Evolutionary conservation across 2,113 vertebrate genomes (phyloP).

Genomic region (Fregetta grallaria): DNA sequence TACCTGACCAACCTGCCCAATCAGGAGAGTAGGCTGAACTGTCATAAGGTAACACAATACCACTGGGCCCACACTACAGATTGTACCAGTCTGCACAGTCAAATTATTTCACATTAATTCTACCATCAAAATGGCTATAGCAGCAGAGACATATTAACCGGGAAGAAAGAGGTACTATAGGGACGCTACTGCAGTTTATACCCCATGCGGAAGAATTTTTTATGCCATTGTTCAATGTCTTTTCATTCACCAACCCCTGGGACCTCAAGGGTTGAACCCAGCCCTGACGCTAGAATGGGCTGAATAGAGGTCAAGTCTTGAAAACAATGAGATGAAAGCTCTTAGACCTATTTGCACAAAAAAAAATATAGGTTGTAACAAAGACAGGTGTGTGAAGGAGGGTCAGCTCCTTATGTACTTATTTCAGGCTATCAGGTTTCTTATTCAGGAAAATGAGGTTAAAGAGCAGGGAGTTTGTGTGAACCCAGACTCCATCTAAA

Average conservation of each 20-base stretch:
- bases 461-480: background rate
- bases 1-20: background rate
- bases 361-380: background rate
- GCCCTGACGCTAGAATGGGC: fast-evolving
- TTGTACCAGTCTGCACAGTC: background rate
- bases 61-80: background rate
- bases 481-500: background rate
- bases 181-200: background rate
- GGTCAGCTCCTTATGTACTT: background rate
- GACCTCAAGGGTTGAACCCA: background rate
- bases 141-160: background rate
- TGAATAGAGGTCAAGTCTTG: background rate
- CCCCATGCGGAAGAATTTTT: background rate
- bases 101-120: background rate
- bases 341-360: background rate
- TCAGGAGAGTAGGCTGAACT: background rate
- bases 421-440: background rate
- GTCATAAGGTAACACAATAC: background rate
- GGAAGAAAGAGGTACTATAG: background rate
- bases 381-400: background rate
- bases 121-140: background rate
- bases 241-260: background rate
- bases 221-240: background rate
- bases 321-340: background rate
- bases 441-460: background rate